Evolutionary conservation across 2,113 vertebrate genomes (phyloP).

Genomic region (Lonchura striata): DNA sequence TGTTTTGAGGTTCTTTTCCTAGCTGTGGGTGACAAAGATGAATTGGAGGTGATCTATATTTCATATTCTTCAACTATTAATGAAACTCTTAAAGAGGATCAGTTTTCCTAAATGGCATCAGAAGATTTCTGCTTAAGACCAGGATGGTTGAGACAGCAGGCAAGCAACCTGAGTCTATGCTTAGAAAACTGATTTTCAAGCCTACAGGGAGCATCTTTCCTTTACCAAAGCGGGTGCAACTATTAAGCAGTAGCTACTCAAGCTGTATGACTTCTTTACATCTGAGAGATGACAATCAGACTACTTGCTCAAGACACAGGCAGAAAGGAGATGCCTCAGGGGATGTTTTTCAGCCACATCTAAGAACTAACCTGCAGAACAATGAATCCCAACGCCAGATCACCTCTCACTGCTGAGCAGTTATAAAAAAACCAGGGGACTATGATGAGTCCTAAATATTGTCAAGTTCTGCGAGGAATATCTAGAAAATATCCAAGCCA

Average conservation of each 20-base stretch:
- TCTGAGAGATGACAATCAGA: not conserved
- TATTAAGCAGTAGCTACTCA: not conserved
- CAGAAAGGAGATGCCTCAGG: not conserved
- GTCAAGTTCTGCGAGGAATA: not conserved
- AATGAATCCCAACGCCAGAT: not conserved
- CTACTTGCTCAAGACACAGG: not conserved
- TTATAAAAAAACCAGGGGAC: not conserved
- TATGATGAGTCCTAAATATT: not conserved
- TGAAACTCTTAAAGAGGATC: not conserved
- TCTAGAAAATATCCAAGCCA: not conserved
- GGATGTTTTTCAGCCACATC: not conserved
- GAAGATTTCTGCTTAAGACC: not conserved
- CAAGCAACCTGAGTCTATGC: not conserved
- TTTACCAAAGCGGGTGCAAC: not conserved
- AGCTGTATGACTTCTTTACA: not conserved
- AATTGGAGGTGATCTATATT: not conserved
- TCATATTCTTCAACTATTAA: not conserved
- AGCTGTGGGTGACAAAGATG: not conserved
- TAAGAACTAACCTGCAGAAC: not conserved
- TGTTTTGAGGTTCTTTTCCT: not conserved
- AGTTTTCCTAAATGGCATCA: not conserved
- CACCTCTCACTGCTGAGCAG: not conserved
- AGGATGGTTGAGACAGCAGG: not conserved
- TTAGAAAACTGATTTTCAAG: not conserved
- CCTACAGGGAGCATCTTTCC: not conserved